Conservation (phyloP, 2,797 vertebrate species). For the Argyrosomus regius region DNA sequence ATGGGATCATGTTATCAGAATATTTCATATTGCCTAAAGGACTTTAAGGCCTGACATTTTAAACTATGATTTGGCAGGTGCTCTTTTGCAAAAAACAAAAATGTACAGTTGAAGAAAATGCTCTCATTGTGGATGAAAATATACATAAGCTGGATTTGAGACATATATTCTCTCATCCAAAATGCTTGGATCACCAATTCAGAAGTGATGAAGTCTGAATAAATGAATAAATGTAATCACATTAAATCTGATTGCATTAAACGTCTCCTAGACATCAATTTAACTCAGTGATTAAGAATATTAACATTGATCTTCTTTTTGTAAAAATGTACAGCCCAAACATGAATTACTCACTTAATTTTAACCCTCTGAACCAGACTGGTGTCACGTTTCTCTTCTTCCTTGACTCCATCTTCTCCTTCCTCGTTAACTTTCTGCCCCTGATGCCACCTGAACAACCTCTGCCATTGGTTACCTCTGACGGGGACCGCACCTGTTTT, state of each 20-base stretch:
- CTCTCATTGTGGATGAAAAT: not conserved
- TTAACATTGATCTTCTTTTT: not conserved
- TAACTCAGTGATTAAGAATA: not conserved
- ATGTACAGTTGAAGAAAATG: not conserved
- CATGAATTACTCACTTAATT: slow-evolving; percentile 77
- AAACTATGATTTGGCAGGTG: not conserved
- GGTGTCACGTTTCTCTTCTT: slow-evolving; percentile 49
- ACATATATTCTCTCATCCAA: not conserved
- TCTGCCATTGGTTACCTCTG: slow-evolving; percentile 76
- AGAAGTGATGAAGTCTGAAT: slow-evolving; percentile 2
- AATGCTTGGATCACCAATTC: not conserved
- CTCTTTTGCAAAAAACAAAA: not conserved
- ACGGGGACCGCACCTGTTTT: slow-evolving; percentile 23
- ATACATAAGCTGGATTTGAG: not conserved
- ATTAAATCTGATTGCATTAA: not conserved
- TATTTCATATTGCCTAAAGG: not conserved
- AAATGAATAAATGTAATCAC: not conserved
- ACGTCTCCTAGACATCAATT: not conserved
- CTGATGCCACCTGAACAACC: slow-evolving; percentile 71
- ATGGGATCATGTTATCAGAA: not conserved
- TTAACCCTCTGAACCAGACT: slow-evolving; percentile 58
- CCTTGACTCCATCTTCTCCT: slow-evolving; percentile 57
- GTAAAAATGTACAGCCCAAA: not conserved
- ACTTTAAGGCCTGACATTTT: not conserved
- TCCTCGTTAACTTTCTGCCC: slow-evolving; percentile 62